Evolutionary conservation across 1,140 invertebrate species (phyloP).

Genomic region (Tenebrio molitor): DNA sequence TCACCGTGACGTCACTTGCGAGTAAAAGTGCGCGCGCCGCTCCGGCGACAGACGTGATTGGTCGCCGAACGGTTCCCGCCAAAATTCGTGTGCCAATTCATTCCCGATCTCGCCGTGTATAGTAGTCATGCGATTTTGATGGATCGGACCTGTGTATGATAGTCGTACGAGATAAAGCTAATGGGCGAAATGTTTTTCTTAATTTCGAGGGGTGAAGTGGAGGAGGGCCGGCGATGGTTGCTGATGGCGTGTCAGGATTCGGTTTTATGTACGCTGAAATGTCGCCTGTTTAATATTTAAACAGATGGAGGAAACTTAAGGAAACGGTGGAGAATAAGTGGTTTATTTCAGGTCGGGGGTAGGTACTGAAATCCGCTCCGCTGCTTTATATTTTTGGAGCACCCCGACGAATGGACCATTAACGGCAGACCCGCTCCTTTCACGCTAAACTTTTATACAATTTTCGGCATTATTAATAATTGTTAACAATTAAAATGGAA

Average conservation of each 20-base stretch:
- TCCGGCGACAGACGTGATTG: conserved; percentile 54
- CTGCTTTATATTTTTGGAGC: not conserved
- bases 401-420: not conserved
- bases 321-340: conserved; percentile 7
- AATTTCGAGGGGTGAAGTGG: not conserved
- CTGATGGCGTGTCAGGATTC: conserved; percentile 19
- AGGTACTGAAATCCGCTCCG: not conserved
- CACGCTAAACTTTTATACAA: conserved; percentile 3
- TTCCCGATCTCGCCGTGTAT: conserved; percentile 48
- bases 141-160: conserved; percentile 45
- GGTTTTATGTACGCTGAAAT: conserved; percentile 1
- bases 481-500: conserved; percentile 16
- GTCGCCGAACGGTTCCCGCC: conserved; percentile 57
- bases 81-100: conserved; percentile 60
- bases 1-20: conserved; percentile 58
- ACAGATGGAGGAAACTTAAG: not conserved
- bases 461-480: conserved; percentile 16
- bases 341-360: not conserved
- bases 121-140: conserved; percentile 57
- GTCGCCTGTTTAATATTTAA: conserved; percentile 21
- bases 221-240: not conserved
- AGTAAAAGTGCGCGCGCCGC: conserved; percentile 35
- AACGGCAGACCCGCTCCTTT: conserved; percentile 5
- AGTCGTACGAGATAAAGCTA: conserved; percentile 31
- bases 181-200: conserved; percentile 7